Evolutionary conservation across 92 coral and sea anemone genomes (phyloP), one percentile per base, ranked within the genome.

Genomic region (Bergia puertoricense): DNA sequence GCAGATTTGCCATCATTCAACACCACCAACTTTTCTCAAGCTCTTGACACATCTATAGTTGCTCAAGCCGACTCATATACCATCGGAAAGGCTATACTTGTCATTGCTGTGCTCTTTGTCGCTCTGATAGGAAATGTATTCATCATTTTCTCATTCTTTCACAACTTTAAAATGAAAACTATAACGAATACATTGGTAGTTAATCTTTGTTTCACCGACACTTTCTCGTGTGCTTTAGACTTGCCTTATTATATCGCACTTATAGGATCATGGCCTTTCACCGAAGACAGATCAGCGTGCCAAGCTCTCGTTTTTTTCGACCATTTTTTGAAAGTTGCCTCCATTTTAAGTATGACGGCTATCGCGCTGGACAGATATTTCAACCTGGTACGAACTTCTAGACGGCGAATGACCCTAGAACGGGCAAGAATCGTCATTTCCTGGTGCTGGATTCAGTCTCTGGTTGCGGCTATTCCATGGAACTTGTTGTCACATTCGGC

Each of bases 121-220:
- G 85, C 98, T 22, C 79, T 95, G 37, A 14, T 77, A 6, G 92
- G 93, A 0, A 95, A 95, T 82, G 14, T 86, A 3, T 23, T 93
- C 6, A 92, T 95, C 76, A 5, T 90, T 2, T 82, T 86, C 38
- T 77, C 93, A 10, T 95, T 88, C 71, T 82, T 86, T 75, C 85
- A 82, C 40, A 95, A 93, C 91, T 89, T 88, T 78, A 95, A 95
- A 68, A 91, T 91, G 96, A 89, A 93, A 45, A 95, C 98, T 2
- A 91, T 85, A 50, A 95, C 98, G 0, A 95, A 95, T 77, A 82
- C 86, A 6, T 14, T 93, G 81, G 94, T 95, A 0, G 74, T 95
- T 30, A 95, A 94, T 71, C 89, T 94, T 68, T 93, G 96, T 77
- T 57, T 93, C 30, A 86, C 92, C n/a, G 96, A 95, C 88, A 85